Evolutionary conservation across 1,140 invertebrate genomes (phyloP).

Genomic region (Drosophila seguyi): DNA sequence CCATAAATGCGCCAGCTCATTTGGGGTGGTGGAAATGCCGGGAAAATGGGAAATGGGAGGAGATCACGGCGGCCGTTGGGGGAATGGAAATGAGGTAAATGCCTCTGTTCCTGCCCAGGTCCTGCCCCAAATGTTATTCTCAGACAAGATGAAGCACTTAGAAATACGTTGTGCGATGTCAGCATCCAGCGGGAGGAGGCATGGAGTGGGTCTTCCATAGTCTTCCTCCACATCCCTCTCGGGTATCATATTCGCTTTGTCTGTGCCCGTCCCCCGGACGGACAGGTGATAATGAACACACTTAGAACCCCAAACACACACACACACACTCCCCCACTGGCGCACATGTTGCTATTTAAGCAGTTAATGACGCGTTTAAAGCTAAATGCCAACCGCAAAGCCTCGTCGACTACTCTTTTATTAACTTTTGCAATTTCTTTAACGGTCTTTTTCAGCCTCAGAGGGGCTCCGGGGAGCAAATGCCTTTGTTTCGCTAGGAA

Average conservation of each 20-base stretch:
- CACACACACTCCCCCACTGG: constrained; percentile 2
- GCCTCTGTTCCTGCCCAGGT: constrained; percentile 43
- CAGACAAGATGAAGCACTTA: constrained; percentile 82
- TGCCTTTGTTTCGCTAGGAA: constrained; percentile 29
- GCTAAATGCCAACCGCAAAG: constrained; percentile 71
- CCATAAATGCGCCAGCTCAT: constrained; percentile 82
- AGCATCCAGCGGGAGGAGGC: constrained; percentile 29
- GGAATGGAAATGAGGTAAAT: constrained; percentile 55
- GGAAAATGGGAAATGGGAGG: background rate
- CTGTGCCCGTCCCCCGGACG: constrained; percentile 34
- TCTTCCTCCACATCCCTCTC: constrained; percentile 3
- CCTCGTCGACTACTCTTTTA: constrained; percentile 67
- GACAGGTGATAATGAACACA: constrained; percentile 79
- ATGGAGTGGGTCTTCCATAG: constrained; percentile 5
- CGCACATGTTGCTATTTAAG: constrained; percentile 80
- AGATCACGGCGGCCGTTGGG: background rate
- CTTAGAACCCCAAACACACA: constrained; percentile 45
- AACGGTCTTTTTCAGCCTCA: constrained; percentile 49
- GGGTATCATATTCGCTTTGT: constrained; percentile 57
- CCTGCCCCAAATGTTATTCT: constrained; percentile 75
- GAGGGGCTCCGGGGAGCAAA: constrained; percentile 3
- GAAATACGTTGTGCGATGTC: constrained; percentile 74
- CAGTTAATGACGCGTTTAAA: constrained; percentile 81
- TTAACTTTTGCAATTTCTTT: constrained; percentile 82
- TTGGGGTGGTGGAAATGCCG: constrained; percentile 24